A percentile compares a stretch with the other conserved stretches of the same genome.
phyloP scores from a whole-genome alignment of 2,797 vertebrate species.

The Lutjanus argentimaculatus region DNA sequence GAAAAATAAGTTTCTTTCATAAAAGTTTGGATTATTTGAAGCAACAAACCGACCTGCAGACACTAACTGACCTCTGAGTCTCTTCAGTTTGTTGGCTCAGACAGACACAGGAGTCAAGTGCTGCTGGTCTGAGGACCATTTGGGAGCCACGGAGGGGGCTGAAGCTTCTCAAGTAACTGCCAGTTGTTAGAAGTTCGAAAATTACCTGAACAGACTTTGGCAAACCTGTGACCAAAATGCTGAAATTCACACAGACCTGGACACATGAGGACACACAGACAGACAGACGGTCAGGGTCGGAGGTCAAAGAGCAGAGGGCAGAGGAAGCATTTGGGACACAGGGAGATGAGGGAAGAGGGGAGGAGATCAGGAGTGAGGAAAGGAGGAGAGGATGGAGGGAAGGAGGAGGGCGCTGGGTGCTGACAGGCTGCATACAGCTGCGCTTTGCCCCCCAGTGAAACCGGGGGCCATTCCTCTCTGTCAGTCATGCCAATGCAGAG shows the following conservation, averaged over 20 bases:
- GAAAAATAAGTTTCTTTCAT: background rate
- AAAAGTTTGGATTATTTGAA: constrained; percentile 29
- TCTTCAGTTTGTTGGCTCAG: constrained; percentile 4
- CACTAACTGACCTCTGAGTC: constrained; percentile 29
- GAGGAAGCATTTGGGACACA: constrained; percentile 83
- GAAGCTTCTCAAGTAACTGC: constrained; percentile 51
- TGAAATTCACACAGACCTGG: constrained; percentile 46
- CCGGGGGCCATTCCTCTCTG: constrained; percentile 46
- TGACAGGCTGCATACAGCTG: constrained; percentile 82
- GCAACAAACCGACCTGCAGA: constrained; percentile 22
- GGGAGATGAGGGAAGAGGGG: constrained; percentile 41
- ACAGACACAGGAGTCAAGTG: constrained; percentile 26
- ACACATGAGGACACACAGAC: constrained; percentile 34
- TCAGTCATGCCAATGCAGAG: constrained; percentile 37
- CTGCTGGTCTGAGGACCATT: constrained; percentile 42
- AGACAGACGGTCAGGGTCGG: constrained; percentile 70
- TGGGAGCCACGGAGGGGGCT: constrained; percentile 28
- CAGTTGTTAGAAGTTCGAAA: constrained; percentile 41
- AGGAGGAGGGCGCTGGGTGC: constrained; percentile 62
- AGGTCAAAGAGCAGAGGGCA: constrained; percentile 81
- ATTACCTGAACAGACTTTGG: constrained; percentile 33
- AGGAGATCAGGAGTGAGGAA: constrained; percentile 67
- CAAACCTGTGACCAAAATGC: constrained; percentile 35
- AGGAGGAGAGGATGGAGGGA: constrained; percentile 62
- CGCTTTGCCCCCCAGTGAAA: constrained; percentile 51